These are phyloP conservation scores for Pseudochromis fuscus DNA, from an alignment of 2,797 vertebrate genomes.

Conservation along the genomic window DNA sequence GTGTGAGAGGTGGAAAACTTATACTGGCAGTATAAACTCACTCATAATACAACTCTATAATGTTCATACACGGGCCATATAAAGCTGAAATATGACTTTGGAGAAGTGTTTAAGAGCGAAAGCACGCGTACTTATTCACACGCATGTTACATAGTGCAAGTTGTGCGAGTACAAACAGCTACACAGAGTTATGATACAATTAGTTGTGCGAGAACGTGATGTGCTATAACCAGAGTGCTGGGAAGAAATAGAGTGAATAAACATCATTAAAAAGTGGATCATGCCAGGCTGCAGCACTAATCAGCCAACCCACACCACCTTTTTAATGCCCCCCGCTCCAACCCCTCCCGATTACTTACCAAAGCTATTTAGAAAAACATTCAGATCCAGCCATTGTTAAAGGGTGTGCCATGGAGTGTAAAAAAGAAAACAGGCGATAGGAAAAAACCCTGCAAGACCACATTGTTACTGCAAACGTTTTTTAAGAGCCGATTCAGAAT, in stretches of 20 bases:
- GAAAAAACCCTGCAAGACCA: constrained; percentile 62
- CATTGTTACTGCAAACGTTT: constrained; percentile 69
- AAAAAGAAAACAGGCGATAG: constrained; percentile 61
- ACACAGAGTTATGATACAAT: constrained; percentile 7
- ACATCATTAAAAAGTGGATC: constrained; percentile 60
- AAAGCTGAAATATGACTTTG: constrained; percentile 49
- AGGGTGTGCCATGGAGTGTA: constrained; percentile 55
- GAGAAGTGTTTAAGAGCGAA: constrained; percentile 43
- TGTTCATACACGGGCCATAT: constrained; percentile 54
- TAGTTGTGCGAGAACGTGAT: constrained; percentile 19
- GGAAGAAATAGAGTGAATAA: constrained; percentile 52
- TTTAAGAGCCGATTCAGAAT: constrained; percentile 76
- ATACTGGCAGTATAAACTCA: constrained; percentile 7
- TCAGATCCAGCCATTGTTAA: constrained; percentile 69
- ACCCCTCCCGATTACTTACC: constrained; percentile 44
- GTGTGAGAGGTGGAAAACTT: constrained; percentile 41
- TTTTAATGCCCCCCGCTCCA: constrained; percentile 32
- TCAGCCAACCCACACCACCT: constrained; percentile 57
- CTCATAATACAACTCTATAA: constrained; percentile 54
- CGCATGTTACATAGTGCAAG: neutral
- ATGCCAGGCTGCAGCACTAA: constrained; percentile 59
- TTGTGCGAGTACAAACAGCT: neutral
- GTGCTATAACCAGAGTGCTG: constrained; percentile 37
- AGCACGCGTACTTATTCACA: constrained; percentile 11
- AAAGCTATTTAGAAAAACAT: constrained; percentile 75